phyloP scores from a whole-genome alignment of 1,140 invertebrate species.

The Lerema accius region DNA sequence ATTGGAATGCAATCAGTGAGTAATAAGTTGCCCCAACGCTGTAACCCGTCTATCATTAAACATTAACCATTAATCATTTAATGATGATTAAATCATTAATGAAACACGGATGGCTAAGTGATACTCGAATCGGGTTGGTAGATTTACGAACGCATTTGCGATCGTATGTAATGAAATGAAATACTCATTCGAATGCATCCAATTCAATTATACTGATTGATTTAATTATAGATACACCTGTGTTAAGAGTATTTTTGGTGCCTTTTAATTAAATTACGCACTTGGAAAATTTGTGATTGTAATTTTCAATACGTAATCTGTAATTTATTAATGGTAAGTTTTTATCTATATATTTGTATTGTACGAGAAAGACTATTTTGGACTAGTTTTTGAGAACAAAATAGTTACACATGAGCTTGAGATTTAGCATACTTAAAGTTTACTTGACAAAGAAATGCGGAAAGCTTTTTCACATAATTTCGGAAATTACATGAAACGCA shows the following conservation, averaged over 20 bases:
- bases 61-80: slow-evolving; percentile 10
- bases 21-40: not conserved
- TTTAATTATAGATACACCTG: slow-evolving; percentile 11
- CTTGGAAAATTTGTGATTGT: not conserved
- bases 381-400: no score
- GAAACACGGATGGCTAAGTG: slow-evolving; percentile 3
- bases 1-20: not conserved
- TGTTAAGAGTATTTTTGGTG: not conserved
- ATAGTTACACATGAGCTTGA: no score
- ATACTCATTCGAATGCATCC: slow-evolving; percentile 2
- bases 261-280: not conserved
- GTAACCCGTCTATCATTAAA: not conserved
- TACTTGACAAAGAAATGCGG: no score
- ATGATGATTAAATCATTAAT: slow-evolving; percentile 9
- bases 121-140: slow-evolving; percentile 20
- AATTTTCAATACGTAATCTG: not conserved
- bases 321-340: not conserved
- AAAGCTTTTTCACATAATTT: no score
- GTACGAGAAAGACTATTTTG: no score
- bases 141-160: not conserved
- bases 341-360: no score
- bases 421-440: no score
- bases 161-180: slow-evolving; percentile 11
- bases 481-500: no score
- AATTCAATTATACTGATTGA: slow-evolving; percentile 18